Conservation (phyloP, 2,113 vertebrate genomes). For the Okapia johnstoni region DNA sequence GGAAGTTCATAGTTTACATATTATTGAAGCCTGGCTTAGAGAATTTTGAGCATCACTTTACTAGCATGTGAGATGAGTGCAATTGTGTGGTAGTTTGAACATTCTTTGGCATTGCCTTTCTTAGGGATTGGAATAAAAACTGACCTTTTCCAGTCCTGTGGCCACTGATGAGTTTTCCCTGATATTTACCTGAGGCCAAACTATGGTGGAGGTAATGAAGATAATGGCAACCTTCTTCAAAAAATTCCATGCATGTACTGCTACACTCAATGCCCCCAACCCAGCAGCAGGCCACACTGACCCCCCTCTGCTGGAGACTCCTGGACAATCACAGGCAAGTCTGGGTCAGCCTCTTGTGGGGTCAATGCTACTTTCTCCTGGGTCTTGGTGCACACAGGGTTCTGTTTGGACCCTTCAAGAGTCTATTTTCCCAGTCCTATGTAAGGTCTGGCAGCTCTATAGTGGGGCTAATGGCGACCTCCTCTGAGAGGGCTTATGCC, state of each 20-base stretch:
- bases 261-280: not conserved
- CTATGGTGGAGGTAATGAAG: not conserved
- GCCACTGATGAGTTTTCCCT: not conserved
- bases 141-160: not conserved
- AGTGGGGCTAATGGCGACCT: not conserved
- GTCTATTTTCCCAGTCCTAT: not conserved
- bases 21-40: not conserved
- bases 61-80: rapidly evolving
- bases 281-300: not conserved
- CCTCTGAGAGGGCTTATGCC: rapidly evolving
- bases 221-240: rapidly evolving
- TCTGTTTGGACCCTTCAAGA: not conserved
- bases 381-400: not conserved
- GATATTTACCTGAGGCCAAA: not conserved
- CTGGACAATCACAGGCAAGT: not conserved
- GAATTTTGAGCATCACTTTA: not conserved
- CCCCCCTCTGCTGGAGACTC: not conserved
- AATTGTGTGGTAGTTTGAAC: rapidly evolving
- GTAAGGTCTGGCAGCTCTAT: not conserved
- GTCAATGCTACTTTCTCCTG: not conserved
- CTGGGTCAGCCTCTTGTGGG: not conserved
- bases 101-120: not conserved
- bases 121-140: not conserved
- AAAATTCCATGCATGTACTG: not conserved
- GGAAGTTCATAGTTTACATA: rapidly evolving